Evolutionary conservation across 1,140 invertebrate genomes (phyloP).

Genomic region (Lanistes nyassanus): DNA sequence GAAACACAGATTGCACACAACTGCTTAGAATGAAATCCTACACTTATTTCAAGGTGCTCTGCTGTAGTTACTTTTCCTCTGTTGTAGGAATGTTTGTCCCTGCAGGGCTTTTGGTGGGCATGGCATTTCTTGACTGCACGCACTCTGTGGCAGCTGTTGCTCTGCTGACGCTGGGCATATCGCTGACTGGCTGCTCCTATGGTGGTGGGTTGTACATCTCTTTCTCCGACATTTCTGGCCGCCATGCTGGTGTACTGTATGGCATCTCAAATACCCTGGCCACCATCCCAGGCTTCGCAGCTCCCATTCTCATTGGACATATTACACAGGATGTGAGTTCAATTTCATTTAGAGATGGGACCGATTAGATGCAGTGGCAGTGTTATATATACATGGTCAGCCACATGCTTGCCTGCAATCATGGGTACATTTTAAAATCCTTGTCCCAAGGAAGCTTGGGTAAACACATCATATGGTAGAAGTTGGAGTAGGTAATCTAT

Average conservation of each 20-base stretch:
- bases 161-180: conserved; percentile 23
- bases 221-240: conserved; percentile 32
- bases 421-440: too few relatives aligned
- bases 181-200: conserved; percentile 29
- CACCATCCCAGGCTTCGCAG: conserved; percentile 57
- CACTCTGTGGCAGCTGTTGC: conserved; percentile 16
- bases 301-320: conserved; percentile 52
- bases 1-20: too few relatives aligned
- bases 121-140: conserved; percentile 33
- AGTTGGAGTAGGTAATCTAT: too few relatives aligned
- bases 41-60: too few relatives aligned
- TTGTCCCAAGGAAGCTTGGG: too few relatives aligned
- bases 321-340: conserved; percentile 54
- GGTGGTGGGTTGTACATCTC: conserved; percentile 30
- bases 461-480: too few relatives aligned
- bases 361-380: too few relatives aligned
- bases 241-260: conserved; percentile 57
- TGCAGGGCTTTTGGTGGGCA: conserved; percentile 26
- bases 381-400: too few relatives aligned
- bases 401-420: too few relatives aligned
- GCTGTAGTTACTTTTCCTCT: too few relatives aligned
- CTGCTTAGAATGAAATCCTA: too few relatives aligned
- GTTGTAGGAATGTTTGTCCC: conserved; percentile 11
- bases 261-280: conserved; percentile 63
- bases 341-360: too few relatives aligned